Evolutionary conservation across 2,888 invertebrate species (phyloP).

Genomic region (Laspeyria flexula): DNA sequence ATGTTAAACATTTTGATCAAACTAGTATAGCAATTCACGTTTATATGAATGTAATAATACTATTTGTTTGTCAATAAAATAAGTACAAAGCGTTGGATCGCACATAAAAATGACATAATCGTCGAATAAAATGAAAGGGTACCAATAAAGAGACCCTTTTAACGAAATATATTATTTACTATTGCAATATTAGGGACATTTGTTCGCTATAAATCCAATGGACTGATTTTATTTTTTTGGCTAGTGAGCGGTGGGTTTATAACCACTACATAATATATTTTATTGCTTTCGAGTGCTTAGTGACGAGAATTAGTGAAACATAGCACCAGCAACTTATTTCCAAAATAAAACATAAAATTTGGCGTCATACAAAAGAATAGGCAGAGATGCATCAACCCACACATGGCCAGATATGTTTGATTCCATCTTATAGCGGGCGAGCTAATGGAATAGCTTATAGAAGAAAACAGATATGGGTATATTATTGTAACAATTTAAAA

Average conservation of each 20-base stretch:
- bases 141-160: constrained; percentile 74
- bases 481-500: too few relatives aligned
- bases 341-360: too few relatives aligned
- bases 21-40: constrained; percentile 2
- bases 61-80: constrained; percentile 74
- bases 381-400: too few relatives aligned
- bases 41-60: constrained; percentile 43
- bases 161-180: constrained; percentile 80
- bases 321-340: too few relatives aligned
- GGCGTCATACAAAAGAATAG: too few relatives aligned
- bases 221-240: constrained; percentile 56
- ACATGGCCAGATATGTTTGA: too few relatives aligned
- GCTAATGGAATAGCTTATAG: too few relatives aligned
- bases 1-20: not conserved
- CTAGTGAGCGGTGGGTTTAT: constrained; percentile 2
- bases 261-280: not conserved
- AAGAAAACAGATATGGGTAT: too few relatives aligned
- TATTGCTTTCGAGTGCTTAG: not conserved
- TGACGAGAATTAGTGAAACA: too few relatives aligned
- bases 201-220: constrained; percentile 53
- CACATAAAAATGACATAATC: constrained; percentile 81
- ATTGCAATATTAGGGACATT: constrained; percentile 59
- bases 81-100: constrained; percentile 66
- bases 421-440: too few relatives aligned
- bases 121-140: constrained; percentile 79